Percentiles rank a stretch among this genome's conserved stretches.
These are phyloP conservation scores for Hyppa rectilinea DNA, from an alignment of 2,888 invertebrate genomes.

Conservation along the genomic window DNA sequence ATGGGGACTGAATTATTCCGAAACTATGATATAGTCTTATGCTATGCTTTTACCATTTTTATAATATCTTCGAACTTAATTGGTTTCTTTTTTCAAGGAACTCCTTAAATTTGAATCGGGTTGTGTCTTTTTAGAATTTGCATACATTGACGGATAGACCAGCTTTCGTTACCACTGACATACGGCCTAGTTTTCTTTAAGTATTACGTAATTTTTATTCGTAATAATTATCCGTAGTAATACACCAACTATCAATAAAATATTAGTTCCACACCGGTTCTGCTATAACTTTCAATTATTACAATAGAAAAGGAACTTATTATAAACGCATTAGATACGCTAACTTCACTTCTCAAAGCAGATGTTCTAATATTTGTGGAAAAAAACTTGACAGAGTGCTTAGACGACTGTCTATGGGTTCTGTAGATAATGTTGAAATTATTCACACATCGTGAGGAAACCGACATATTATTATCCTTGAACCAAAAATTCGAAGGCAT, in stretches of 20 bases:
- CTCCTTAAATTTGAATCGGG: too few species aligned
- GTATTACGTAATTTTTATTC: constrained; percentile 1
- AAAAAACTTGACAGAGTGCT: constrained; percentile 19
- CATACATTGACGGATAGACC: too few species aligned
- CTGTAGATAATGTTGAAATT: constrained; percentile 33
- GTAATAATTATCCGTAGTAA: constrained; percentile 52
- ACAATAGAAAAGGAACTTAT: constrained; percentile 71
- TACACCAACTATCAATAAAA: constrained; percentile 44
- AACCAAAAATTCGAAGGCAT: too few species aligned
- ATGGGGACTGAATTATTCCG: too few species aligned
- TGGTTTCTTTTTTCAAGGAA: too few species aligned
- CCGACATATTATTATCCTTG: too few species aligned
- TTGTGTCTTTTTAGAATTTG: too few species aligned
- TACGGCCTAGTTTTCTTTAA: not conserved
- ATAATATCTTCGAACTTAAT: too few species aligned
- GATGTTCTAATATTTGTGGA: constrained; percentile 71
- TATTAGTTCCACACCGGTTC: constrained; percentile 66
- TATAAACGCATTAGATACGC: constrained; percentile 82
- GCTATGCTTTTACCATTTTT: too few species aligned
- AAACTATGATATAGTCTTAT: too few species aligned
- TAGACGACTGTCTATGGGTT: constrained; percentile 27
- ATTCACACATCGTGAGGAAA: too few species aligned
- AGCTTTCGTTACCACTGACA: too few species aligned
- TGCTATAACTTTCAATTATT: constrained; percentile 71
- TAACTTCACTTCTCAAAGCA: constrained; percentile 73